These are phyloP conservation scores for Melanostigma gelatinosum DNA, from an alignment of 2,113 vertebrate species.

Conservation along the genomic window DNA sequence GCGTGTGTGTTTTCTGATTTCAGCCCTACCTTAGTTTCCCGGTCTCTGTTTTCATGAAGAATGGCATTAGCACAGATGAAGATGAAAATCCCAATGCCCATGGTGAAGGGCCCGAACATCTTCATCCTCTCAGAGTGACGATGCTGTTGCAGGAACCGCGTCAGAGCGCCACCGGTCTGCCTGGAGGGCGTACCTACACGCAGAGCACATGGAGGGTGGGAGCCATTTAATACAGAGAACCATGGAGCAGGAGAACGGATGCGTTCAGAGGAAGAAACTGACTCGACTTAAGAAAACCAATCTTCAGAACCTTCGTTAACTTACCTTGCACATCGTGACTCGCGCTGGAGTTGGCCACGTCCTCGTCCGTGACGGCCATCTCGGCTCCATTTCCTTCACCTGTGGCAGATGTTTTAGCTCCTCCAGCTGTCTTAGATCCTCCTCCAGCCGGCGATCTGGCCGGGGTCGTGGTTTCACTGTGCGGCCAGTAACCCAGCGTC, in stretches of 20 bases:
- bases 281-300: background rate
- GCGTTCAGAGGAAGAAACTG: background rate
- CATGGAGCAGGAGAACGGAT: background rate
- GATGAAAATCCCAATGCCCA: slow-evolving; percentile 99
- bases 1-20: background rate
- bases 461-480: slow-evolving; percentile 82
- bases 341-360: slow-evolving; percentile 28
- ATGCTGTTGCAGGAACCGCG: slow-evolving; percentile 92
- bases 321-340: slow-evolving; percentile 56
- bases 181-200: slow-evolving; percentile 46
- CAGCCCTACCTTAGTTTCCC: slow-evolving; percentile 91
- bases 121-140: slow-evolving; percentile 97
- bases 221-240: background rate
- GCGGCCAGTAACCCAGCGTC: slow-evolving; percentile 97
- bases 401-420: slow-evolving; percentile 10
- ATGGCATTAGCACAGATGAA: slow-evolving; percentile 99
- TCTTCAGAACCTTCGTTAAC: background rate
- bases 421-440: background rate
- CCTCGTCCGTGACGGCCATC: slow-evolving; percentile 2
- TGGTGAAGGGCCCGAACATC: slow-evolving; percentile 98
- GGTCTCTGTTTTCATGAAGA: slow-evolving; percentile 97
- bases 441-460: slow-evolving; percentile 40
- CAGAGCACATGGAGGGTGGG: background rate
- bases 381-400: slow-evolving; percentile 34
- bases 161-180: slow-evolving; percentile 80